Evolutionary conservation across 2,797 vertebrate species (phyloP), one percentile per base, ranked within the genome.

Genomic region (Leptodactylus fallax): DNA sequence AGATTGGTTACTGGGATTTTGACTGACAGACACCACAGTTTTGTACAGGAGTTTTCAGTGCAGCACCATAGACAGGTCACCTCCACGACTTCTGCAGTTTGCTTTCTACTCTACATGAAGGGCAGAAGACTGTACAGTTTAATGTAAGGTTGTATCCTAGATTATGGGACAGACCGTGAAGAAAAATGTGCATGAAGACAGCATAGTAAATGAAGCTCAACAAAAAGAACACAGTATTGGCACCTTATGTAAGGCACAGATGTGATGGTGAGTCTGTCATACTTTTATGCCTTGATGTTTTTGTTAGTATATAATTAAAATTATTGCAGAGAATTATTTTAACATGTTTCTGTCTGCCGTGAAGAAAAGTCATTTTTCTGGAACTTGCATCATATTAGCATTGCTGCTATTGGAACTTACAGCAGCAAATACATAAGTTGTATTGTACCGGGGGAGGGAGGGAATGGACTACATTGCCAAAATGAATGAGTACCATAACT

Each of bases 61-160:
- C 67, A 81, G 80, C 80, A 67, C 80, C 61, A 81, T 49, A 81
- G 63, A 74, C 83, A 76, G 56, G 71, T 72, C 67, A 72, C 56
- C 67, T 45, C 51, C 67, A 72, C 53, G n/a, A 56, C 19, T 74
- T 47, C 69, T 72, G 17, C 53, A 84, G 69, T 5, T 47, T 61
- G 27, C 17, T 82, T 69, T 45, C 19, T 83, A 74, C 53, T 58
- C 13, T 19, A 74, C 81, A 83, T 9, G 63, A 17, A 45, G 55
- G 55, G 56, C 78, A 80, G 55, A 60, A 55, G 67, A 84, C 72
- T 83, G 53, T 56, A 63, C 81, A 69, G 49, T 83, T 65, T 53
- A 25, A 47, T 67, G 80, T 55, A 55, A 25, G 63, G 63, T 71
- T 71, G 45, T 19, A 56, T 16, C 65, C 25, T n/a, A 76, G 25